A percentile compares a stretch with the other conserved stretches of the same genome.
phyloP scores from a whole-genome alignment of 1,140 invertebrate species.

The Brachionus manjavacas region DNA sequence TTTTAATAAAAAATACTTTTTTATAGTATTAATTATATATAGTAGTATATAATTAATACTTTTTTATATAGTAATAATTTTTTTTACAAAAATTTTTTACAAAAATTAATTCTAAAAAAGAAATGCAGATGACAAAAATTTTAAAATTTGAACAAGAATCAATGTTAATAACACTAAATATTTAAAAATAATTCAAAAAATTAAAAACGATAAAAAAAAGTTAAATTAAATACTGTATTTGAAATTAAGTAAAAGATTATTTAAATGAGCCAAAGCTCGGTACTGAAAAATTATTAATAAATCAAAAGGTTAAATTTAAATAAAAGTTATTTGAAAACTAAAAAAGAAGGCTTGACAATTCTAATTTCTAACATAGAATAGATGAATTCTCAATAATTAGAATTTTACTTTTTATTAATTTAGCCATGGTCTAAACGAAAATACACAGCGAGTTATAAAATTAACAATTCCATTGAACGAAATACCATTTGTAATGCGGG shows the following conservation, averaged over 20 bases:
- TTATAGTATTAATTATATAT: too few relatives aligned
- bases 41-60: too few relatives aligned
- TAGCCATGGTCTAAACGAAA: constrained; percentile 66
- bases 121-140: neutral
- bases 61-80: too few relatives aligned
- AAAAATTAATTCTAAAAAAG: too few relatives aligned
- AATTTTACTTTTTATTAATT: constrained; percentile 44
- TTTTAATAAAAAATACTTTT: neutral
- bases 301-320: too few relatives aligned
- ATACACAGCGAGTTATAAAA: constrained; percentile 60
- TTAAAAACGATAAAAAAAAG: neutral
- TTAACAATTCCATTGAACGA: constrained; percentile 64
- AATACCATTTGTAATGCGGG: constrained; percentile 67
- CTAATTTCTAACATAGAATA: neutral
- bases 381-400: constrained; percentile 5
- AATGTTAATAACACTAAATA: too few relatives aligned
- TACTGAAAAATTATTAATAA: too few relatives aligned
- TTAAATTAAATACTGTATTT: too few relatives aligned
- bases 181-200: neutral
- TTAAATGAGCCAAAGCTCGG: too few relatives aligned
- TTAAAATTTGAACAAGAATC: neutral
- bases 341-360: neutral
- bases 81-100: too few relatives aligned
- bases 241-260: too few relatives aligned
- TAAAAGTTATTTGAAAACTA: too few relatives aligned